A percentile compares a stretch with the other conserved stretches of the same genome.
Conservation (phyloP, 2,113 vertebrate genomes). For the Lynx canadensis region DNA sequence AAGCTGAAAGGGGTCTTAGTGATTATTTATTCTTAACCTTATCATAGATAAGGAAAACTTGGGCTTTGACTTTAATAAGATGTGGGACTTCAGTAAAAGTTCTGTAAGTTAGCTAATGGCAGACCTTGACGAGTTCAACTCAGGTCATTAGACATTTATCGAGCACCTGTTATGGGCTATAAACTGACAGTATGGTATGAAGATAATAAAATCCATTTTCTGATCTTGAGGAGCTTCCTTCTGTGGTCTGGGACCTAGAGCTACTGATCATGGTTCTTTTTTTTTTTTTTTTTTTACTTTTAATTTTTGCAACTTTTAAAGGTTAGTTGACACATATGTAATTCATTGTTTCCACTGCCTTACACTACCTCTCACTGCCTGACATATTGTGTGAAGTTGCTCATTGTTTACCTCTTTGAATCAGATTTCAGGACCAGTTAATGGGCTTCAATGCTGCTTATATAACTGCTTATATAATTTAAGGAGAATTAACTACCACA, state of each 20-base stretch:
- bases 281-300: neutral
- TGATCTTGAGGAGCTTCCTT: neutral
- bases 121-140: conserved; percentile 23
- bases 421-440: conserved; percentile 13
- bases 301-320: neutral
- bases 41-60: neutral
- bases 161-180: neutral
- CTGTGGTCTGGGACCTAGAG: neutral
- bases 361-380: neutral
- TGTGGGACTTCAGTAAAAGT: conserved; percentile 22
- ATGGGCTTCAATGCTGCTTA: conserved; percentile 7
- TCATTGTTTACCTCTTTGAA: conserved; percentile 4
- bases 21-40: neutral
- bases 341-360: conserved; percentile 13
- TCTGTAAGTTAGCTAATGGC: neutral
- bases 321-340: neutral
- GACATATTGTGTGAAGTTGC: conserved; percentile 17
- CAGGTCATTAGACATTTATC: neutral
- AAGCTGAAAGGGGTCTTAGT: neutral
- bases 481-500: neutral
- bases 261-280: neutral
- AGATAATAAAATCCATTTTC: conserved; percentile 12
- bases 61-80: conserved; percentile 27
- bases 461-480: neutral
- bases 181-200: neutral